A percentile compares a stretch with the other conserved stretches of the same genome.
phyloP scores from a whole-genome alignment of 1,140 invertebrate genomes.

The Luehdorfia chinensis region DNA sequence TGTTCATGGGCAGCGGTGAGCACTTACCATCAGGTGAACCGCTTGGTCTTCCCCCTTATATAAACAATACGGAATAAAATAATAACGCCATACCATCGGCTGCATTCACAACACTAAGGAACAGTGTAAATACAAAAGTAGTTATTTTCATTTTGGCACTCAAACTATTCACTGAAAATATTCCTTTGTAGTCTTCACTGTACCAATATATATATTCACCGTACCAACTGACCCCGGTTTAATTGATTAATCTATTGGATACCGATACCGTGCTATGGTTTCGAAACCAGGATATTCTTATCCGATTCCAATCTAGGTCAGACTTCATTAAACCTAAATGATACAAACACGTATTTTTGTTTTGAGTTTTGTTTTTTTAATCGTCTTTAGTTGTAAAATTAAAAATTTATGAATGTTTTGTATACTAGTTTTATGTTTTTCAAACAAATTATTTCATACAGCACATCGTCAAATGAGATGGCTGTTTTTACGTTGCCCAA shows the following conservation, averaged over 20 bases:
- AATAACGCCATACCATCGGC: neutral
- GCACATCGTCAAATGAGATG: neutral
- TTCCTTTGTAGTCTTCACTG: too few species aligned
- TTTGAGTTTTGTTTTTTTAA: constrained; percentile 9
- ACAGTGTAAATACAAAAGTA: neutral
- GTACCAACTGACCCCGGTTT: constrained; percentile 5
- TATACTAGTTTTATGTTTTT: constrained; percentile 14
- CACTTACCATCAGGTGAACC: too few species aligned
- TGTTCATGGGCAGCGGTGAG: too few species aligned
- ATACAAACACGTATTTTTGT: constrained; percentile 1
- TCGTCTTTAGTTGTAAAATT: constrained; percentile 1
- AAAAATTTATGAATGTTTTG: constrained; percentile 2
- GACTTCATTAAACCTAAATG: constrained; percentile 9
- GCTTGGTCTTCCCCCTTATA: neutral
- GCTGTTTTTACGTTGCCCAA: too few species aligned
- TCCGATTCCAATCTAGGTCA: constrained; percentile 15
- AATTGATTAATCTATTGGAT: constrained; percentile 11
- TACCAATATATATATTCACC: constrained; percentile 1
- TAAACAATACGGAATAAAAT: neutral
- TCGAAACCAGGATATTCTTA: constrained; percentile 37
- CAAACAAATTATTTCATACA: constrained; percentile 3
- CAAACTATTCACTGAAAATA: neutral
- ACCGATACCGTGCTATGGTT: constrained; percentile 28
- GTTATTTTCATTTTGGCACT: neutral
- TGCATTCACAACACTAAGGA: neutral